Evolutionary conservation across 2,888 invertebrate species (phyloP).

Genomic region (Selenia dentaria): DNA sequence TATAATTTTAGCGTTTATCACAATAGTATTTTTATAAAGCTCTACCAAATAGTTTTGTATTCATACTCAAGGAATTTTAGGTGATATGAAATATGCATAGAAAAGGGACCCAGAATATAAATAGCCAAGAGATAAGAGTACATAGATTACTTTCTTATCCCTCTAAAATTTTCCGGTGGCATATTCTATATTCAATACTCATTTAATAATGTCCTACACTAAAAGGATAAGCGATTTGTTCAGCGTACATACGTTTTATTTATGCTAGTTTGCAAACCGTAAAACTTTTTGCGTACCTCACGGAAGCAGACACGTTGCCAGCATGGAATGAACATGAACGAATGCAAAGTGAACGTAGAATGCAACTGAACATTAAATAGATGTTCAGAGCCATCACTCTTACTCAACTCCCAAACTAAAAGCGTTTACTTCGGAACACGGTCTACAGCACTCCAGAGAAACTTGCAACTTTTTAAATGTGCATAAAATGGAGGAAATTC

Average conservation of each 20-base stretch:
- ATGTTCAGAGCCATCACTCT: constrained; percentile 8
- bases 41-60: no score
- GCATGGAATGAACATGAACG: constrained; percentile 4
- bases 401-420: constrained; percentile 15
- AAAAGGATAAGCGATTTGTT: background rate
- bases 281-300: constrained; percentile 10
- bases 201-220: no score
- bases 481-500: constrained; percentile 32
- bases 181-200: no score
- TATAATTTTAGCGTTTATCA: no score
- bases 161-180: no score
- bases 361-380: constrained; percentile 3
- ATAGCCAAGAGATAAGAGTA: no score
- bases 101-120: no score
- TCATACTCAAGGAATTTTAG: no score
- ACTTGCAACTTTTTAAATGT: constrained; percentile 35
- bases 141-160: no score
- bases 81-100: no score
- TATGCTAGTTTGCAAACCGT: constrained; percentile 12
- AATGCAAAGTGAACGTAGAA: constrained; percentile 11
- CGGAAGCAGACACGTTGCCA: constrained; percentile 2
- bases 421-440: constrained; percentile 4
- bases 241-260: constrained; percentile 12
- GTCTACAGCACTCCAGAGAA: constrained; percentile 20
- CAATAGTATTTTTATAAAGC: no score